Evolutionary conservation across 2,113 vertebrate genomes (phyloP).

Genomic region (Antechinus stuartii): DNA sequence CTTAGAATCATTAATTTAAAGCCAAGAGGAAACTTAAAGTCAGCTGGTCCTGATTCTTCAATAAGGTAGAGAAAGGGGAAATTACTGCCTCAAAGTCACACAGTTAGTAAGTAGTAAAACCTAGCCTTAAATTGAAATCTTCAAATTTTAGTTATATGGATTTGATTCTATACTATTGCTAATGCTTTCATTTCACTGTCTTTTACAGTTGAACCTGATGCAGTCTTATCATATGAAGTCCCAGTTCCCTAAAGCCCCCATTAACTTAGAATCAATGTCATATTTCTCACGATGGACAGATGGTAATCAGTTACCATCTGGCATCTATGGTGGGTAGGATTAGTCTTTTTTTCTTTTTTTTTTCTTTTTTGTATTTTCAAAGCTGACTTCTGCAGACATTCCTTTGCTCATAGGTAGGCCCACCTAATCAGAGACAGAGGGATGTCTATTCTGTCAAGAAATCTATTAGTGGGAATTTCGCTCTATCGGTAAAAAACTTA

Average conservation of each 20-base stretch:
- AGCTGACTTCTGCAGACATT: not conserved
- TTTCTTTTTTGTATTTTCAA: not conserved
- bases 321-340: not conserved
- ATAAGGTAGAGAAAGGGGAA: not conserved
- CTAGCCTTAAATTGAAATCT: not conserved
- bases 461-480: not conserved
- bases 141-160: not conserved
- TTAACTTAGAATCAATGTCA: not conserved
- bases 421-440: not conserved
- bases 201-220: not conserved
- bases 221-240: not conserved
- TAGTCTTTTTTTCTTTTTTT: not conserved
- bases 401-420: not conserved
- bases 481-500: not conserved
- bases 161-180: not conserved
- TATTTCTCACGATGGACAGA: not conserved
- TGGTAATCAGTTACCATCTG: not conserved
- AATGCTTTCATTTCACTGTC: not conserved
- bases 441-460: not conserved
- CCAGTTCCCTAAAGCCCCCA: not conserved
- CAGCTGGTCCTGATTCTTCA: not conserved
- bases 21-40: not conserved
- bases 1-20: not conserved
- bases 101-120: not conserved
- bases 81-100: not conserved